A percentile compares a stretch with the other conserved stretches of the same genome.
Conservation (phyloP, 2,113 vertebrate genomes). For the Tachycineta bicolor region DNA sequence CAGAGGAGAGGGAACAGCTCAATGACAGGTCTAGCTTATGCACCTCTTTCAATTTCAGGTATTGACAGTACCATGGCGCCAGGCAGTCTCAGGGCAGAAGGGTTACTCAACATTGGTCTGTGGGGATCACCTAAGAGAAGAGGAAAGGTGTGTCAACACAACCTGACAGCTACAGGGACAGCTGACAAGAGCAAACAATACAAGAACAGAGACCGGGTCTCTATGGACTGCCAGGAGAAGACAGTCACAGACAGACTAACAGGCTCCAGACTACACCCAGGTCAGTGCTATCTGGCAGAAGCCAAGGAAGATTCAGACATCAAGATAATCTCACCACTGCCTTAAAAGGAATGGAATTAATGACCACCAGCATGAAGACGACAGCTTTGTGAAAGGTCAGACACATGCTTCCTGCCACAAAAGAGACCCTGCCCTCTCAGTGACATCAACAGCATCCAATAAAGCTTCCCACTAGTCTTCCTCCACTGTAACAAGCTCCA, state of each 20-base stretch:
- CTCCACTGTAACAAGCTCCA: neutral
- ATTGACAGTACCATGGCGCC: fast-evolving
- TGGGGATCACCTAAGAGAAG: neutral
- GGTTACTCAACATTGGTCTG: neutral
- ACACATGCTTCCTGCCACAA: constrained; percentile 10
- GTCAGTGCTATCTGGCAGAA: neutral
- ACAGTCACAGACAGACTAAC: neutral
- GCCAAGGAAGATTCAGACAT: constrained; percentile 27
- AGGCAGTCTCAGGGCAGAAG: neutral
- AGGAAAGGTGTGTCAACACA: constrained; percentile 24
- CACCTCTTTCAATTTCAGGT: neutral
- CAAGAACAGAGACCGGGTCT: neutral
- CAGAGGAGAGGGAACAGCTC: neutral
- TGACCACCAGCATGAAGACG: constrained; percentile 28
- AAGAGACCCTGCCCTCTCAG: neutral
- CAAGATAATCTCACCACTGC: neutral
- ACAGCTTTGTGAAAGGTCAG: constrained; percentile 30
- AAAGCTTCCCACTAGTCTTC: neutral
- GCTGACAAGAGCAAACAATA: constrained; percentile 11
- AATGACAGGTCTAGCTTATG: neutral
- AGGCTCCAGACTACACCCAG: constrained; percentile 45
- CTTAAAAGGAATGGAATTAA: constrained; percentile 60
- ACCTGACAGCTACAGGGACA: neutral
- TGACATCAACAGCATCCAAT: neutral
- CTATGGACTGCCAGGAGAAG: neutral